phyloP scores from a whole-genome alignment of 2,113 vertebrate genomes.

The Bothrops jararaca region DNA sequence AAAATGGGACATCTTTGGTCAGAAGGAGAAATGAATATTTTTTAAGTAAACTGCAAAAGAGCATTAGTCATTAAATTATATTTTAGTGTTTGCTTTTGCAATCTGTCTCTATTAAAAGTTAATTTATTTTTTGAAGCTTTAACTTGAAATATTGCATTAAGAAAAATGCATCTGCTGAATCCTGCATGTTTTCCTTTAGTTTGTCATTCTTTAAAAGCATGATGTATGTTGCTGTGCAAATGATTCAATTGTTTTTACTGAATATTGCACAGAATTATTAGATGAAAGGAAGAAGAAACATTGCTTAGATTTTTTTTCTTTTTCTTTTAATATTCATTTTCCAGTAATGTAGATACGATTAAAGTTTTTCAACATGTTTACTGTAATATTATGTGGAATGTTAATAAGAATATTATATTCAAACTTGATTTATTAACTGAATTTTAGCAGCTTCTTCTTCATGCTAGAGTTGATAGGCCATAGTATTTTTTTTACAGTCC shows the following conservation, averaged over 20 bases:
- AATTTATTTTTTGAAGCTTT: not conserved
- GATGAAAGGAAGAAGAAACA: not conserved
- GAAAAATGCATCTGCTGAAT: not conserved
- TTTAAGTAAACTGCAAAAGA: not conserved
- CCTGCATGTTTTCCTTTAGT: not conserved
- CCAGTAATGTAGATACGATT: not conserved
- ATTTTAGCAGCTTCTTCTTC: not conserved
- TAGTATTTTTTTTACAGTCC: not conserved
- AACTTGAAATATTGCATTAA: not conserved
- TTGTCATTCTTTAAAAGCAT: not conserved
- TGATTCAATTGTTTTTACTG: not conserved
- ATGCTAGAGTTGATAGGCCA: not conserved
- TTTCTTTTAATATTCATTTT: not conserved
- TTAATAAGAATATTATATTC: not conserved
- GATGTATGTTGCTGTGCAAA: not conserved
- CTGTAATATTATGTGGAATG: not conserved
- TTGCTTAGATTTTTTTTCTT: not conserved
- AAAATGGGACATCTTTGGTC: not conserved
- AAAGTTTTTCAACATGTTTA: not conserved
- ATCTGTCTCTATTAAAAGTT: not conserved
- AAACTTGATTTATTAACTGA: not conserved
- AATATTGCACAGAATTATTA: not conserved
- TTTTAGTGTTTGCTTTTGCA: not conserved
- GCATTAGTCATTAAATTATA: not conserved
- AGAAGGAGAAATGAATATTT: not conserved